Evolutionary conservation across 1,140 invertebrate species (phyloP).

Genomic region (Sipha flava): DNA sequence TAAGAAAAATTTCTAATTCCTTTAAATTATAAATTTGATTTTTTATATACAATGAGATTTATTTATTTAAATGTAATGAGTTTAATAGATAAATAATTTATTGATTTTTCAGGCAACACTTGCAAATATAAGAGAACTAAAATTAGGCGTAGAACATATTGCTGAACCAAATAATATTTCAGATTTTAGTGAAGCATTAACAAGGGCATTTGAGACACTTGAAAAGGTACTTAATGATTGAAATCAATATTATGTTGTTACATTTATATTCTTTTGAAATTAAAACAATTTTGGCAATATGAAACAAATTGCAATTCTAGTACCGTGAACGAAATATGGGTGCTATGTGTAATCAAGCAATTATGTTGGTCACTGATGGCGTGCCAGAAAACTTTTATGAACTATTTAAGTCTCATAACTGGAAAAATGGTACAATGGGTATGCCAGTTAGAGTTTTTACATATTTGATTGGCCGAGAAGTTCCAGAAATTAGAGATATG

Average conservation of each 20-base stretch:
- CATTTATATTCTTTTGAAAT: not conserved
- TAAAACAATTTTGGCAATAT: not conserved
- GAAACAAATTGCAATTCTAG: constrained; percentile 34
- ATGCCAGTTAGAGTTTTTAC: constrained; percentile 89
- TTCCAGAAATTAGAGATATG: constrained; percentile 69
- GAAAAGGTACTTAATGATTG: constrained; percentile 46
- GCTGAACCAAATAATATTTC: constrained; percentile 76
- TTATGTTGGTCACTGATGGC: constrained; percentile 97
- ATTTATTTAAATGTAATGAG: too few species aligned
- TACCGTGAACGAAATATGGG: constrained; percentile 43
- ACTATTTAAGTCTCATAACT: constrained; percentile 83
- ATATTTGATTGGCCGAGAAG: constrained; percentile 90
- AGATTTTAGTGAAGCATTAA: constrained; percentile 86
- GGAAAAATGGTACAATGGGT: constrained; percentile 47
- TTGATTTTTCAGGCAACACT: constrained; percentile 63
- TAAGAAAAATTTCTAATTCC: too few species aligned
- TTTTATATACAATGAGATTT: too few species aligned
- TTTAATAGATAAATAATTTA: not conserved
- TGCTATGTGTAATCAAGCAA: constrained; percentile 76
- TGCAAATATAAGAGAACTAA: constrained; percentile 77
- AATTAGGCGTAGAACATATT: constrained; percentile 65
- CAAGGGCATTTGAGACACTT: constrained; percentile 80
- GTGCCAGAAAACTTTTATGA: constrained; percentile 88
- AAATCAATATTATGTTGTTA: not conserved
- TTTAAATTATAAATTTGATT: not conserved